Conservation (phyloP, 2,888 invertebrate genomes). For the Thecocarcelia acutangulata region DNA sequence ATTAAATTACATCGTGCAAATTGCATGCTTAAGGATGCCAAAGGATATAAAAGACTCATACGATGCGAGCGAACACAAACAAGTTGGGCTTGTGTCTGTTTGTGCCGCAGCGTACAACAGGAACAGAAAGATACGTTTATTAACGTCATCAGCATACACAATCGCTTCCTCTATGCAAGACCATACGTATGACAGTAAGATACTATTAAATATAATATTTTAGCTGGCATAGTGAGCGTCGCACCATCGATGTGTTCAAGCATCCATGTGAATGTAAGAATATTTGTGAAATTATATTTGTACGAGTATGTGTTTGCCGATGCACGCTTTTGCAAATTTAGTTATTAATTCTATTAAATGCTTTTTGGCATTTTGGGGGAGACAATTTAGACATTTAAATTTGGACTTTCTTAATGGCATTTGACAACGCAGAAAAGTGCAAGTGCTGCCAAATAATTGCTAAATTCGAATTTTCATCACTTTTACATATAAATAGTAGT, state of each 20-base stretch:
- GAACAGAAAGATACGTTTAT: conserved; percentile 32
- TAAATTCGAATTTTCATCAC: not conserved
- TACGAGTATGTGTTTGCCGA: not conserved
- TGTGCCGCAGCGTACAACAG: not conserved
- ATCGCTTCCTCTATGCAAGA: not conserved
- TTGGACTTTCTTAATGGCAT: conserved; percentile 43
- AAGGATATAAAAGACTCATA: conserved; percentile 61
- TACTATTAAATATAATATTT: conserved; percentile 13
- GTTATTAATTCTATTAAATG: conserved; percentile 60
- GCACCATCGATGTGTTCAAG: not conserved
- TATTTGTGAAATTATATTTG: too few relatives aligned
- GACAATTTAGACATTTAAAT: conserved; percentile 54
- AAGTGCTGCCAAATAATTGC: conserved; percentile 39
- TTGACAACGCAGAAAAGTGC: conserved; percentile 46
- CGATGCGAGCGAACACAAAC: conserved; percentile 5
- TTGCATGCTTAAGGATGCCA: conserved; percentile 74
- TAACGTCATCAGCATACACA: conserved; percentile 8
- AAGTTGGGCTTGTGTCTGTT: not conserved
- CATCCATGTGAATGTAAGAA: not conserved
- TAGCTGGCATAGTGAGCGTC: not conserved
- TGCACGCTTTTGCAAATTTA: conserved; percentile 51
- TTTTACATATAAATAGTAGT: not conserved
- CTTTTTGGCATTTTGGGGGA: conserved; percentile 54
- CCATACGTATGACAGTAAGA: conserved; percentile 54
- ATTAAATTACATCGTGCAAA: conserved; percentile 80